Base-by-base conservation (phyloP, 2,888 invertebrate genomes). In the Stenurella melanura region DNA sequence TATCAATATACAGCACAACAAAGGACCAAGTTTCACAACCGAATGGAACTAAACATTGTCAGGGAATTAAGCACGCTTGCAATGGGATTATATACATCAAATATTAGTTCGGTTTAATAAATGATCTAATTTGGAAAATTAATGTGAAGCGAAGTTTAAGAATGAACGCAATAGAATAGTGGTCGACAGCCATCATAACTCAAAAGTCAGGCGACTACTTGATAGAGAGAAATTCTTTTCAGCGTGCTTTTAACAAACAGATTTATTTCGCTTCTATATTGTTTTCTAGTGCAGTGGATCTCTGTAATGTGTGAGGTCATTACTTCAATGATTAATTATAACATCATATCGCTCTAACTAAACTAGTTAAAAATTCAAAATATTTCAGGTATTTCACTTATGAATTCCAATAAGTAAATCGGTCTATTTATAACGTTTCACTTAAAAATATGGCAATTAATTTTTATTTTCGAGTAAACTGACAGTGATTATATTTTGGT, bases 91-190 rank as follows among this genome's bases (percentile, higher is more conserved):
- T 58, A 58, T 18, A 21, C 58, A 21, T 21, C 58, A 21, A 58
- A 58, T 58, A 58, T 18, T 58, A 58, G 50, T 50, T 50, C n/a
- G 50, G 4, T 50, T 58, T 58, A 58, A 58, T 21, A 58, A 58
- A 58, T 12, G 58, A 21, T 21, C 19, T 21, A 58, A 58, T 58
- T 21, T 19, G 19, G 21, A 21, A 21, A 58, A 58, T 21, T 18
- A 50, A 58, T 21, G 3, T 19, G 21, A 15, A 58, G 19, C 21
- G 10, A 58, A 21, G 11, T 58, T 12, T 58, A 21, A 6, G 21
- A 18, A 58, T 18, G 58, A 42, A 12, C 2, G 50, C n/a, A 50
- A 50, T 50, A 6, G n/a, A n/a, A 50, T 12, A n/a, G 50, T n/a
- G n/a, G 15, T 50, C n/a, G n/a, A n/a, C 50, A 50, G 50, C 12